Conservation (phyloP, 1,140 invertebrate species). For the Eciton burchellii region DNA sequence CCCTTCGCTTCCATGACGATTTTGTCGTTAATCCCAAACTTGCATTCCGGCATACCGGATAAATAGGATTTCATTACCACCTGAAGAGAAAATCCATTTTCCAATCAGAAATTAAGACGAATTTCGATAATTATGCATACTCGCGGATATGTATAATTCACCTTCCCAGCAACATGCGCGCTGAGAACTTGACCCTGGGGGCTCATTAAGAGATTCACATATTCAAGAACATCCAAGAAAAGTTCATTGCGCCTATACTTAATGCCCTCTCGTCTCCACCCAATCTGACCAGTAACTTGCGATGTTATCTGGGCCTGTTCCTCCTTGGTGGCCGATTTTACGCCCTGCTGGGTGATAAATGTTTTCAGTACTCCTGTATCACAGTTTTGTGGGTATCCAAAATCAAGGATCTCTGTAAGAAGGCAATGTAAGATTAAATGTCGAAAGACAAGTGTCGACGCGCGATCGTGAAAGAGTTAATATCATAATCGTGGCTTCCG, state of each 20-base stretch:
- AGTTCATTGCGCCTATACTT: conserved; percentile 99
- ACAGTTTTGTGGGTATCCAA: conserved; percentile 99
- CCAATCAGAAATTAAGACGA: background rate
- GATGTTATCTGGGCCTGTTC: conserved; percentile 99
- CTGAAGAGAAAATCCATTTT: conserved; percentile 67
- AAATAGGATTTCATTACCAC: conserved; percentile 99
- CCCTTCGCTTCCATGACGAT: conserved; percentile 99
- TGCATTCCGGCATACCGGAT: conserved; percentile 99
- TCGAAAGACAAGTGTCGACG: background rate
- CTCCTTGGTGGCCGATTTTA: conserved; percentile 99
- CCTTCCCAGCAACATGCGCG: conserved; percentile 99
- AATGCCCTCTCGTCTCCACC: conserved; percentile 99
- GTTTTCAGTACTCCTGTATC: conserved; percentile 99
- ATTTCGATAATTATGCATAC: background rate
- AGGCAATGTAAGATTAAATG: background rate
- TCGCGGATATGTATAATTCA: conserved; percentile 64
- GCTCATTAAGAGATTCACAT: conserved; percentile 99
- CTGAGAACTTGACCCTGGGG: conserved; percentile 99
- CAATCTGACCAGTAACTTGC: conserved; percentile 99
- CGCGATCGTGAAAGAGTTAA: background rate
- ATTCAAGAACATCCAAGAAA: conserved; percentile 99
- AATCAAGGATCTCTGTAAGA: conserved; percentile 98
- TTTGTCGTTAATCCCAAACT: conserved; percentile 99
- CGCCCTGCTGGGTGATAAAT: conserved; percentile 99
- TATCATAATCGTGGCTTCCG: conserved; percentile 54